Evolutionary conservation across 2,113 vertebrate species (phyloP), one percentile per base, ranked within the genome.

Genomic region (Ptilonorhynchus violaceus): DNA sequence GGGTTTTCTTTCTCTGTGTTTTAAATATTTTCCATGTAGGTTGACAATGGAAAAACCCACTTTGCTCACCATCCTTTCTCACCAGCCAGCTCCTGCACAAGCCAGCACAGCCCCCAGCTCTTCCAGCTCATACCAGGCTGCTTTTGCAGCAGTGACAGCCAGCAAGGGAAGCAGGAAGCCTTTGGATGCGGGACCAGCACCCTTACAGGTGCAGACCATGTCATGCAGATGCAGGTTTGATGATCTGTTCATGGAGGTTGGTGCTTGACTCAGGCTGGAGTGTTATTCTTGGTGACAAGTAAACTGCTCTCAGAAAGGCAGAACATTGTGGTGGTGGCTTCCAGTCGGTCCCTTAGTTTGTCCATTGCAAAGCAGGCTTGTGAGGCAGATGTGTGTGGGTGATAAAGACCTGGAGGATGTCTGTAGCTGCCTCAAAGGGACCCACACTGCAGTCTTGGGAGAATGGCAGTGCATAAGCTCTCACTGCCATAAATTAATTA

Each of bases 1-100:
- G 56, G 62, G 35, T 55, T 94, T 94, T 55, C 46, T 83, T 83
- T 64, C 58, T 83, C 68, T 37, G 20, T n/a, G 27, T 73, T 83
- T 87, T 47, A 83, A 92, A 83, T 79, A 91, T 68, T 93, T 93
- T 94, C 87, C 76, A 60, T 68, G 77, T 55, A 59, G 39, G 41
- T 13, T 89, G 49, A 60, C 72, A 55, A 33, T 52, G 76, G 87
- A 93, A 95, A 91, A 80, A 53, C 30, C 3, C 23, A 60, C 63
- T 83, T 67, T 64, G 35, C 21, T 93, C 49, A n/a, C 44, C 20
- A 6, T 8, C 23, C 44, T 64, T 82, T 85, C 75, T 91, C 75
- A 75, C 11, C 75, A 85, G 41, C 7, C 50, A 49, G 14, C 46
- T 88, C 75, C 41, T 0, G 0, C 56, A 30, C 0, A 15, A 81